These are phyloP conservation scores for Oncorhynchus keta DNA, from an alignment of 2,113 vertebrate species.

Conservation along the genomic window DNA sequence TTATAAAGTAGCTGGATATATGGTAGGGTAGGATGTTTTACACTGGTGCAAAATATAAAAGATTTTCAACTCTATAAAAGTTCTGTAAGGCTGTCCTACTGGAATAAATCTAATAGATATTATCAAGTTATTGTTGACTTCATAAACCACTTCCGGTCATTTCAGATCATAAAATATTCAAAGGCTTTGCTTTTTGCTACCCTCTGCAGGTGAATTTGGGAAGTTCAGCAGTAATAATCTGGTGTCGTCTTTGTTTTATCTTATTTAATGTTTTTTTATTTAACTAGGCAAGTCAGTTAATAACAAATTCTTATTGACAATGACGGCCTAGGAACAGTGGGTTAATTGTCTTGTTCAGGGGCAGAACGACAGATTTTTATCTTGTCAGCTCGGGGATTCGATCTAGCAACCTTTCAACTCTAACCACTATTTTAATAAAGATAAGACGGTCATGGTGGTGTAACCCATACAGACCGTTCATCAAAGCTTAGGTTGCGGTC, in stretches of 20 bases:
- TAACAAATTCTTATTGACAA: no score
- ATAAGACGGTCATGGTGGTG: background rate
- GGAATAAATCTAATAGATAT: background rate
- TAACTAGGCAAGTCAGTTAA: no score
- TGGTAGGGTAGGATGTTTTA: background rate
- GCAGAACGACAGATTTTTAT: no score
- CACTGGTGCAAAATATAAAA: background rate
- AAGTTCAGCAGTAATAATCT: background rate
- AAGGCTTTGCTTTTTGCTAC: conserved; percentile 52
- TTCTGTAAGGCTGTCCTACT: background rate
- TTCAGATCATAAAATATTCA: background rate
- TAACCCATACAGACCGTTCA: conserved; percentile 79
- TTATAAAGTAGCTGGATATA: background rate
- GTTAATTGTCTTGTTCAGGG: no score
- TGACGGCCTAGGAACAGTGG: no score
- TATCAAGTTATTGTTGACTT: conserved; percentile 1
- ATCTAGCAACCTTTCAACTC: no score
- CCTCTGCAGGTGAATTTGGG: conserved; percentile 46
- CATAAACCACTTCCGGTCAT: background rate
- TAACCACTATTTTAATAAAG: background rate
- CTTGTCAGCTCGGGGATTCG: no score
- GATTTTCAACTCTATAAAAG: background rate
- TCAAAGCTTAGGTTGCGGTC: conserved; percentile 95
- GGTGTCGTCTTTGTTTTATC: background rate
- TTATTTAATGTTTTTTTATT: background rate